These are phyloP conservation scores for Manis javanica DNA, from an alignment of 2,797 vertebrate genomes.

Conservation along the genomic window DNA sequence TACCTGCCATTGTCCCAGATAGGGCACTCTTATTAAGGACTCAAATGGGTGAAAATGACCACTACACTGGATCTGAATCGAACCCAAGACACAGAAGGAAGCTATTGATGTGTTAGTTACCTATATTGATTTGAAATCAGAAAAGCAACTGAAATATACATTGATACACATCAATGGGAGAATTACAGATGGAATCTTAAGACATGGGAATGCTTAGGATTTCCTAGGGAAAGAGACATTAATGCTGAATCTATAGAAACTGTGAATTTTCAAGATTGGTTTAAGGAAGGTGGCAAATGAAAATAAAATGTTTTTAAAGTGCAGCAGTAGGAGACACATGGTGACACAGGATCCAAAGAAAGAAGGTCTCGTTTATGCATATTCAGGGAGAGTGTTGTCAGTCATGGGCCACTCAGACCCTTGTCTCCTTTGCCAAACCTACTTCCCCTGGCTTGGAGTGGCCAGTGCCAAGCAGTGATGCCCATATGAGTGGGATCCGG, in stretches of 20 bases:
- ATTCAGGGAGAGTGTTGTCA: neutral
- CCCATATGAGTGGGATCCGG: neutral
- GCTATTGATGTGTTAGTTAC: neutral
- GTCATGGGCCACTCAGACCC: neutral
- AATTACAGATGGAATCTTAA: neutral
- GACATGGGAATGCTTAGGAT: neutral
- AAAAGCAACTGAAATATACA: neutral
- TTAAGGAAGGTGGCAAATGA: neutral
- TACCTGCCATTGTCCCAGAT: neutral
- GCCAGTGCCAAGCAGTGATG: neutral
- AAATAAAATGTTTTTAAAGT: neutral
- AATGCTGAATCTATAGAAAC: neutral
- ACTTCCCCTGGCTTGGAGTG: neutral
- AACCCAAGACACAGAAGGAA: neutral
- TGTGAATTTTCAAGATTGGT: neutral
- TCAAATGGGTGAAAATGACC: neutral
- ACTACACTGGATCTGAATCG: neutral
- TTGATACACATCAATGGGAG: neutral
- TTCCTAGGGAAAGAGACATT: neutral
- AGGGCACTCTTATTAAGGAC: neutral
- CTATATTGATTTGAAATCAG: neutral
- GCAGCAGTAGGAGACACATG: neutral
- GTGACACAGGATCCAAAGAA: neutral
- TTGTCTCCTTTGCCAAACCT: neutral
- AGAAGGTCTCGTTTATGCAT: neutral